Evolutionary conservation across 2,113 vertebrate genomes (phyloP).

Genomic region (Eulacestoma nigropectus): DNA sequence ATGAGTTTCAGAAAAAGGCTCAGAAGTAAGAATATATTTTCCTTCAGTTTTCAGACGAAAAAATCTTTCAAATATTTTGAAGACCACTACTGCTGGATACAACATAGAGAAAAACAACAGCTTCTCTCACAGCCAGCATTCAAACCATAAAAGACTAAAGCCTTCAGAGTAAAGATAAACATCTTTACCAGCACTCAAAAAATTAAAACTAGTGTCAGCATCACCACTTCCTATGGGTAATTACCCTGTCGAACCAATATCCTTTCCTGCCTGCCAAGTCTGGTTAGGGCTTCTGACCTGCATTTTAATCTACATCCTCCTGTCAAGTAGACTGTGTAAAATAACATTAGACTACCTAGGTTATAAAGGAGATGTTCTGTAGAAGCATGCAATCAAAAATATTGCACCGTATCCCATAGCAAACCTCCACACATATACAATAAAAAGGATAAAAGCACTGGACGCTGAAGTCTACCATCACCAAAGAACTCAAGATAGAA

Average conservation of each 20-base stretch:
- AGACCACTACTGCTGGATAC: background rate
- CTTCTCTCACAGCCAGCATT: background rate
- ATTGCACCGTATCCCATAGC: background rate
- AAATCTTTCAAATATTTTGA: background rate
- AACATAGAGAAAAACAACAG: background rate
- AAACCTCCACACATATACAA: background rate
- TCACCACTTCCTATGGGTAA: background rate
- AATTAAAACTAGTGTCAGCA: background rate
- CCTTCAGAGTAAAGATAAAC: constrained; percentile 21
- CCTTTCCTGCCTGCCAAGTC: background rate
- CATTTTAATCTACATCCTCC: background rate
- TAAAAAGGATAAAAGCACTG: background rate
- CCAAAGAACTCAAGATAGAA: background rate
- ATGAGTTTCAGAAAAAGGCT: background rate
- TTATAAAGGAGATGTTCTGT: background rate
- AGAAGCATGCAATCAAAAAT: background rate
- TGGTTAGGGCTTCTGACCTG: background rate
- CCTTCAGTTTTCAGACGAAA: background rate
- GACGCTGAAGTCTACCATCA: background rate
- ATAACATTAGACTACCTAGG: background rate
- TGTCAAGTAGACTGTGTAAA: background rate
- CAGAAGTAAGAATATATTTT: background rate
- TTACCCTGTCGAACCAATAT: background rate
- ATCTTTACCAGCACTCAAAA: constrained; percentile 4
- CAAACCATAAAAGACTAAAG: background rate